Base-by-base conservation (phyloP, 2,797 vertebrate genomes). In the Cheirogaleus major region DNA sequence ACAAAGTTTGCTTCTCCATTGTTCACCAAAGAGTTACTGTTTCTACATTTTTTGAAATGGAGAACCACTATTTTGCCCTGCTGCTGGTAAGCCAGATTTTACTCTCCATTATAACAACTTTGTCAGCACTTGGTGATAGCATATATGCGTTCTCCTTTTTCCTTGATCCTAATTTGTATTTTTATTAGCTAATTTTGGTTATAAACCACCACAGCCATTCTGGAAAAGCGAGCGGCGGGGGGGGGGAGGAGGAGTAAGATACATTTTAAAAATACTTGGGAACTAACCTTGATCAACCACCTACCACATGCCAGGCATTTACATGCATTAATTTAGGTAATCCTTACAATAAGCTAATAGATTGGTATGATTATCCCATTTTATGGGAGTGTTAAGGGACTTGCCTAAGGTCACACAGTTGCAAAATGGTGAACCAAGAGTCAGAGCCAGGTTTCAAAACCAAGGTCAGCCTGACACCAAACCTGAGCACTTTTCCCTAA, bases 141-240 rank as follows among this genome's bases (percentile, higher is more conserved):
- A 35, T 55, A 4, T 30, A 45, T 75, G 63, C 75, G 83, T 91
- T 80, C 13, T 93, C 79, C 57, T 91, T 92, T 93, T 38, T 81
- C 20, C 83, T 87, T 52, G 20, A 48, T 38, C 59, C n/a, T 90
- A 81, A 76, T 92, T 80, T 89, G 65, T 92, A 72, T 84, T 96
- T 95, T 93, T 80, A 93, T 76, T 92, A 92, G 73, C 38, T 95
- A 93, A 95, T 93, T 88, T 95, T 86, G 86, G 35, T 92, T 92
- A 95, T 45, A 94, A 93, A 90, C 32, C 27, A 84, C 30, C 50
- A 91, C 75, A 86, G n/a, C 27, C 72, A 95, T 94, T 96, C 80
- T 61, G 25, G 25, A 79, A 76, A 38, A 79, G 59, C 55, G 84
- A 38, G 76, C 43, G 80, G 90, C 13, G 48, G 48, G 50, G 50